Percentiles rank a stretch among this genome's conserved stretches.
These are phyloP conservation scores for Cynocephalus volans DNA, from an alignment of 2,113 vertebrate genomes.

Conservation along the genomic window DNA sequence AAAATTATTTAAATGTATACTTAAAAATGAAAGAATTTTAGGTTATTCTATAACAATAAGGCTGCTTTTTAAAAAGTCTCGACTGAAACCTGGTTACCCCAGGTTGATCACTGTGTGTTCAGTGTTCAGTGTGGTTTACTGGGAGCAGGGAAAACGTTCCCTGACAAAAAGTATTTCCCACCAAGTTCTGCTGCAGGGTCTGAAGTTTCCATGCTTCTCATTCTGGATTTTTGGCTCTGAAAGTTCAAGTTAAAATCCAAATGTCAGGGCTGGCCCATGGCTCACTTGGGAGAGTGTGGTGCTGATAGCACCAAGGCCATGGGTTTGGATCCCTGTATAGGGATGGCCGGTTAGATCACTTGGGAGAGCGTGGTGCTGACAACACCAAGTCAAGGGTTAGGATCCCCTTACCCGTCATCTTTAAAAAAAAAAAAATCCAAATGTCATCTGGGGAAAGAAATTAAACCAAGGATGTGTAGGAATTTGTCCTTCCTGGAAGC, in stretches of 20 bases:
- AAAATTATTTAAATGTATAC: background rate
- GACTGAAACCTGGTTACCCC: background rate
- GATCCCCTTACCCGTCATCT: no score
- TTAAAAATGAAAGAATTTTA: background rate
- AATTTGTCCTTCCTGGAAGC: background rate
- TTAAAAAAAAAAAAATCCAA: background rate
- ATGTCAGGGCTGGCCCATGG: background rate
- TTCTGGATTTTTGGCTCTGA: background rate
- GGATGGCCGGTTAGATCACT: no score
- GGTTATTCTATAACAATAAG: background rate
- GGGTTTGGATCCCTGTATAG: no score
- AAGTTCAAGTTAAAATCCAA: constrained; percentile 12
- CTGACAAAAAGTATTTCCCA: background rate
- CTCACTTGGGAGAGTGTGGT: no score
- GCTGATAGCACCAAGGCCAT: no score
- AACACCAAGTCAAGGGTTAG: no score
- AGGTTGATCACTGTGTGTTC: background rate
- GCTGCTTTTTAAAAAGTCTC: background rate
- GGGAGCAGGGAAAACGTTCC: background rate
- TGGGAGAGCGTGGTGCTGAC: no score
- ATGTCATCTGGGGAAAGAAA: background rate
- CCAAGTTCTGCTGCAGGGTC: background rate
- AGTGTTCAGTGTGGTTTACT: background rate
- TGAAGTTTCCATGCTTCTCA: background rate
- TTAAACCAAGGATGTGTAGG: background rate